These are phyloP conservation scores for Paguma larvata DNA, from an alignment of 2,797 vertebrate species.

Conservation along the genomic window DNA sequence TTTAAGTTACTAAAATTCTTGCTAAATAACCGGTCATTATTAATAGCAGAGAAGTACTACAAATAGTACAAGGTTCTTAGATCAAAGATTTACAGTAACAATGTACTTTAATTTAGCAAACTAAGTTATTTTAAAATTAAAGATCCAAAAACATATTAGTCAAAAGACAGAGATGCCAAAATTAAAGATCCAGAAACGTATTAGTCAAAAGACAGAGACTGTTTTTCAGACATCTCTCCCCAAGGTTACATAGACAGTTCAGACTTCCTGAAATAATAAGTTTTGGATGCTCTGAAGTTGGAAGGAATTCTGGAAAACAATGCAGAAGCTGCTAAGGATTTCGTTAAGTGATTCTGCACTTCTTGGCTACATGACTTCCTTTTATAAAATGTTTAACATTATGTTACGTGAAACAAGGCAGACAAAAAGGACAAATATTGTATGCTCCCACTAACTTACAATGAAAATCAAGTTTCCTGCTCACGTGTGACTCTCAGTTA, in stretches of 20 bases:
- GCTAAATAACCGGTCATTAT: not conserved
- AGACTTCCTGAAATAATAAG: not conserved
- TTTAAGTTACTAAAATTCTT: slow-evolving; percentile 7
- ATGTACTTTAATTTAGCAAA: not conserved
- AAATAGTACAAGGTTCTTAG: not conserved
- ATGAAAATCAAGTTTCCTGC: not conserved
- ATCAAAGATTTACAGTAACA: not conserved
- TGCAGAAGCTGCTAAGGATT: not conserved
- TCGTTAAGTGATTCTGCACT: not conserved
- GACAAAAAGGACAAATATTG: not conserved
- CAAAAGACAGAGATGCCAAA: not conserved
- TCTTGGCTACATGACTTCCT: not conserved
- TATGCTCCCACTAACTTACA: not conserved
- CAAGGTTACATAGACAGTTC: not conserved
- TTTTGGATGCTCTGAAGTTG: not conserved
- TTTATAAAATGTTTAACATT: not conserved
- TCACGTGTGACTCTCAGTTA: not conserved
- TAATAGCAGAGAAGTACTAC: not conserved
- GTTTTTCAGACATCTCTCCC: not conserved
- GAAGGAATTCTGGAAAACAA: slow-evolving; percentile 48
- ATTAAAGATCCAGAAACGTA: not conserved
- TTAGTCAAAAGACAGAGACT: not conserved
- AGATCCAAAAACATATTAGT: not conserved
- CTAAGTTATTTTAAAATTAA: slow-evolving; percentile 29
- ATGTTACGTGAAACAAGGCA: not conserved